Base-by-base conservation (phyloP, 2,888 invertebrate genomes). In the Drosophila ustulata region DNA sequence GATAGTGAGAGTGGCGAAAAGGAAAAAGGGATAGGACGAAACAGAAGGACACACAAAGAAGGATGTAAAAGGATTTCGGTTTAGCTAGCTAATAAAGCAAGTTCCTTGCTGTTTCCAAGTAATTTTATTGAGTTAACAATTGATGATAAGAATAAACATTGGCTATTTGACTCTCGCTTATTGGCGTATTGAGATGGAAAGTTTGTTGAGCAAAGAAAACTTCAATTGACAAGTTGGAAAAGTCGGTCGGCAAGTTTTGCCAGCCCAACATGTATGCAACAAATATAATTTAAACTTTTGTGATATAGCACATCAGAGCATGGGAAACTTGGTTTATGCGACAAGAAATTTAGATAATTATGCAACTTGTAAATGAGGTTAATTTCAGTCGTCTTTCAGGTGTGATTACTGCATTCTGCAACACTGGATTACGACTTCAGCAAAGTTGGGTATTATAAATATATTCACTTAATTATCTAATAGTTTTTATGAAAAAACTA, bases 81-180 rank as follows among this genome's bases (percentile, higher is more conserved):
- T 53, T 32, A 18, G 11, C 18, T 50, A 32, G 76, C 70, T 78
- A 78, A 74, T 75, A 75, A 74, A 75, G 18, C 50, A 57, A 61
- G 47, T 56, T 66, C 8, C 50, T 7, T 46, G 26, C 26, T 18
- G 26, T 47, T 47, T 37, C 7, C 26, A 59, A 59, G 62, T 39
- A 41, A 66, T 72, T 73, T 55, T 71, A 74, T 74, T 74, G 77
- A 77, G 77, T 66, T 76, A 34, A 37, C 63, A 67, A 67, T 61
- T 64, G 63, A 55, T 62, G 67, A 78, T 78, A 72, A 57, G 59
- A 63, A 64, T 72, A 75, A 77, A 75, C 63, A 75, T 59, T 37
- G 18, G 4, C 39, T 41, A 41, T 41, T 41, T 41, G 39, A 11
- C 39, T 32, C 30, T 41, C 56, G 18, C 39, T 56, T 57, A 57